Base-by-base conservation (phyloP, 2,888 invertebrate species). In the Agrochola lota region DNA sequence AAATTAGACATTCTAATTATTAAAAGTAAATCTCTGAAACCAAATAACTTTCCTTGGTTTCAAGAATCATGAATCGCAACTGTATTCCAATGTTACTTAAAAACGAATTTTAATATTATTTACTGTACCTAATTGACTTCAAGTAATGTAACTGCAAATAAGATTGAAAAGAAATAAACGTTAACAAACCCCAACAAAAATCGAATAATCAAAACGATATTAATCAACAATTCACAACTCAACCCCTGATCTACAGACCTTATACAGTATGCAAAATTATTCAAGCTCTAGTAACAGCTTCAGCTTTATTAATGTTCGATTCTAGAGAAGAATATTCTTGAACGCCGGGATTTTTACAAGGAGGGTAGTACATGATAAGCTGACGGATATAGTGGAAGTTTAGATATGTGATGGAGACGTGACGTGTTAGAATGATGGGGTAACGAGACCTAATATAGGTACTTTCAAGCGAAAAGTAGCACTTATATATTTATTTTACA, bases 221-320 rank as follows among this genome's bases (percentile, higher is more conserved):
- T 71, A 84, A 66, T 78, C 69, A 43, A 64, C 70, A 55, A 78
- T 84, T 75, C 74, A 71, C 64, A 59, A 69, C 62, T 35, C 30
- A 60, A 46, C 57, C 64, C 49, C 69, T n/a, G 46, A 46, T 67
- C 49, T n/a, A 55, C 55, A 59, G 57, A 73, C 60, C 43, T 68
- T 75, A 77, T 73, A n/a, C 63, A 62, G 66, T 79, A 90, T 90
- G 87, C 84, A 87, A 87, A 90, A 81, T 87, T 89, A 91, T 90
- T 89, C 91, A 83, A 84, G 83, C 77, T 66, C 76, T 60, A 52
- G 71, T 80, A 77, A 83, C 81, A 71, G 81, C 60, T 80, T 80
- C 66, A 88, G 86, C 86, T 67, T 79, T 88, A 89, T 88, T 89
- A 88, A 88, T 89, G 88, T 81, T 89, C 88, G 80, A 84, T 88